These are phyloP conservation scores for Clarias magur DNA, from an alignment of 2,113 vertebrate genomes.

Conservation along the genomic window DNA sequence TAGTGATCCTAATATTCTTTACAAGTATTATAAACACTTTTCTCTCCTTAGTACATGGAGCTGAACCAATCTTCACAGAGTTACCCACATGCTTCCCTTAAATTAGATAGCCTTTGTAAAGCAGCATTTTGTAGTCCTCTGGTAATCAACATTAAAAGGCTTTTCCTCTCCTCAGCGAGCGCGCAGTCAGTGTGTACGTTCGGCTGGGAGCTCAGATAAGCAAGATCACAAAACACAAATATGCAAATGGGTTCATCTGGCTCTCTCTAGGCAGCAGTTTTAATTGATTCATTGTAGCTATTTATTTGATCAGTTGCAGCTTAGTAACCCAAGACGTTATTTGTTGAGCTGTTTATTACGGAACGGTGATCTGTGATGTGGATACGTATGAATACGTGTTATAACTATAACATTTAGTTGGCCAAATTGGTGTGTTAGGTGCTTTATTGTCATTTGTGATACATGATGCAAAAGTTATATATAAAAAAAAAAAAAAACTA, in stretches of 20 bases:
- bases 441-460: background rate
- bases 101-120: slow-evolving; percentile 20
- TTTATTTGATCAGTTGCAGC: slow-evolving; percentile 65
- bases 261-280: slow-evolving; percentile 60
- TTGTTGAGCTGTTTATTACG: slow-evolving; percentile 63
- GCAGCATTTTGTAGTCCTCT: slow-evolving; percentile 38
- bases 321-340: slow-evolving; percentile 65
- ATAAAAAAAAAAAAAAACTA: background rate
- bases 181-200: slow-evolving; percentile 34
- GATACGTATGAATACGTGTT: background rate
- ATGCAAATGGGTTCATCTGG: slow-evolving; percentile 69
- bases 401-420: background rate
- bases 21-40: slow-evolving; percentile 20
- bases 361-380: slow-evolving; percentile 42
- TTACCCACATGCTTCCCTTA: slow-evolving; percentile 4
- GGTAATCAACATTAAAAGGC: slow-evolving; percentile 49
- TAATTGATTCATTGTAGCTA: slow-evolving; percentile 72
- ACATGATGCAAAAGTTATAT: background rate
- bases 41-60: slow-evolving; percentile 1
- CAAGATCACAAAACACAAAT: slow-evolving; percentile 54
- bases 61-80: background rate
- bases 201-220: slow-evolving; percentile 49
- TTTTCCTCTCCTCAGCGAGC: slow-evolving; percentile 46
- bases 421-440: background rate
- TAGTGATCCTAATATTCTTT: background rate